Evolutionary conservation across 2,888 invertebrate species (phyloP).

Genomic region (Erebia ligea): DNA sequence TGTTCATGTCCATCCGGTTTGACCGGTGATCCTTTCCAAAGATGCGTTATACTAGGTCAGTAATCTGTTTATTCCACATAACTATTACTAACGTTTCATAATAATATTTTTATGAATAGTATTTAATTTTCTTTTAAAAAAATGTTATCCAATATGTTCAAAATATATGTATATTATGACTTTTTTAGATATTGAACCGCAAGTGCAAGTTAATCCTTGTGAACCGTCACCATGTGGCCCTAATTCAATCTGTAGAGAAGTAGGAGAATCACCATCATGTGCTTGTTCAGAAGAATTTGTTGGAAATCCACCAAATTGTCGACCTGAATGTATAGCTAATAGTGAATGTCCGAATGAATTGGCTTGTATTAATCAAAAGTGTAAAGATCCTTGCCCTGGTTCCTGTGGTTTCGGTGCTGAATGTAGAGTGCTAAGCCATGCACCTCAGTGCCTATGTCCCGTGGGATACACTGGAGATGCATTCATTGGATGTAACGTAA

Average conservation of each 20-base stretch:
- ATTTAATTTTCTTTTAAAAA: too few species aligned
- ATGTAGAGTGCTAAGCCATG: constrained; percentile 89
- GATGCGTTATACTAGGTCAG: constrained; percentile 85
- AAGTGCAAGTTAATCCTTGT: constrained; percentile 82
- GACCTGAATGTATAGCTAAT: constrained; percentile 89
- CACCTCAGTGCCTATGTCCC: constrained; percentile 89
- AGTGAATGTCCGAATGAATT: constrained; percentile 87
- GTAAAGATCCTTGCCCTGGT: constrained; percentile 88
- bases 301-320: constrained; percentile 88
- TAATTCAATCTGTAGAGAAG: constrained; percentile 85
- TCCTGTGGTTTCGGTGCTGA: constrained; percentile 88
- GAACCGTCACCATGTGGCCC: constrained; percentile 90
- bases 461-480: constrained; percentile 85
- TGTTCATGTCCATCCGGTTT: constrained; percentile 86
- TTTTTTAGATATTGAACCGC: constrained; percentile 60
- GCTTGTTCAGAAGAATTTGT: constrained; percentile 87
- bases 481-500: constrained; percentile 80
- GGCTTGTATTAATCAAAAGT: constrained; percentile 89
- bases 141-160: background rate
- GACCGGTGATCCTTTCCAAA: constrained; percentile 88
- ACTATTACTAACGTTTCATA: background rate
- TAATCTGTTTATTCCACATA: constrained; percentile 1
- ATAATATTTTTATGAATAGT: too few species aligned
- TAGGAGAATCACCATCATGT: constrained; percentile 86
- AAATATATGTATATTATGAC: constrained; percentile 18